These are phyloP conservation scores for Temnothorax curvispinosus DNA, from an alignment of 1,140 invertebrate species.

Conservation along the genomic window DNA sequence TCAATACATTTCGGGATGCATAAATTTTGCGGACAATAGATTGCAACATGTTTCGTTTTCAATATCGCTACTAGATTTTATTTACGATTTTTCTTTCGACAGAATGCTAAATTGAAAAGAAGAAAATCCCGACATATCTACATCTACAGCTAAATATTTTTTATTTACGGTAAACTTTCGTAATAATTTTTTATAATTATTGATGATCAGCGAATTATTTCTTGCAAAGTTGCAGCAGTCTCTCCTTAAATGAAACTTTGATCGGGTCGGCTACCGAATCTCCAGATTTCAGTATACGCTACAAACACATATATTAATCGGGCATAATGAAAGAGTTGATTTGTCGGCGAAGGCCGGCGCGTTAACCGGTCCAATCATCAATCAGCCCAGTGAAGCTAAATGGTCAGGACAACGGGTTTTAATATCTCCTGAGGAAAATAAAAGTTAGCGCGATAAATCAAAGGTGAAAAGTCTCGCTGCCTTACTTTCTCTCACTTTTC, in stretches of 20 bases:
- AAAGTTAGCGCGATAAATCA: constrained; percentile 86
- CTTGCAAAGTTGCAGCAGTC: background rate
- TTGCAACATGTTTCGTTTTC: background rate
- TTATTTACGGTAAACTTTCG: background rate
- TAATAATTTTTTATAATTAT: background rate
- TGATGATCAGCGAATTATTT: background rate
- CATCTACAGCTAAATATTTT: background rate
- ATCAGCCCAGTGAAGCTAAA: constrained; percentile 84
- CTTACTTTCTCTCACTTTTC: constrained; percentile 66
- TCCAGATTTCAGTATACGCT: background rate
- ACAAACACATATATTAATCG: constrained; percentile 69
- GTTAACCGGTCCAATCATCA: constrained; percentile 81
- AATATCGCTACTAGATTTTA: background rate
- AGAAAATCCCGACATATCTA: background rate
- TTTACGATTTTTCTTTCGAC: background rate
- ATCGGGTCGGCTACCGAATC: background rate
- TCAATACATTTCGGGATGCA: background rate
- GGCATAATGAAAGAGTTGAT: constrained; percentile 70
- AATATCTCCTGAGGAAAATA: constrained; percentile 84
- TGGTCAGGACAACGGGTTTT: constrained; percentile 85
- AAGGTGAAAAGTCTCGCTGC: constrained; percentile 84
- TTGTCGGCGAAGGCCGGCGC: constrained; percentile 66
- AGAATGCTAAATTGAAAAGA: background rate
- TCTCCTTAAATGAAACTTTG: background rate
- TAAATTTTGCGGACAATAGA: constrained; percentile 43